A percentile compares a stretch with the other conserved stretches of the same genome.
Conservation (phyloP, 2,797 vertebrate species). For the Salarias fasciatus region DNA sequence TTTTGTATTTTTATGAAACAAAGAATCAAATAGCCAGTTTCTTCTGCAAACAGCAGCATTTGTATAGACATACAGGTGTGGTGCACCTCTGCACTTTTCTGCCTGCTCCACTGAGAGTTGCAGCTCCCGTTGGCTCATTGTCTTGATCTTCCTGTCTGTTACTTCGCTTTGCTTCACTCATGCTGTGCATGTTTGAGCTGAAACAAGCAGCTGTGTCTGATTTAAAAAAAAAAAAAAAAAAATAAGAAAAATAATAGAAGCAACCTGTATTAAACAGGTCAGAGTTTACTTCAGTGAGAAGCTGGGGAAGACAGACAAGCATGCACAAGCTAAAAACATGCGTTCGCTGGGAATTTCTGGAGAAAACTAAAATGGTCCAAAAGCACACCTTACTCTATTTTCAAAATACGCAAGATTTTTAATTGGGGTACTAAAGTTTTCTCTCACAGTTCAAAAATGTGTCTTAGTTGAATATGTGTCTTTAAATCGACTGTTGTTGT, state of each 20-base stretch:
- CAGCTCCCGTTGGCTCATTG: slow-evolving; percentile 15
- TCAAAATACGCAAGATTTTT: no score
- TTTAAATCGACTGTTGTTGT: no score
- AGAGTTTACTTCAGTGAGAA: background rate
- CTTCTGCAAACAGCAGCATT: background rate
- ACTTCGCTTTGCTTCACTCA: slow-evolving; percentile 18
- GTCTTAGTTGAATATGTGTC: no score
- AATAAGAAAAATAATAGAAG: background rate
- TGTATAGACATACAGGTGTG: slow-evolving; percentile 1
- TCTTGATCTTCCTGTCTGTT: slow-evolving; percentile 21
- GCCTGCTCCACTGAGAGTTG: slow-evolving; percentile 1
- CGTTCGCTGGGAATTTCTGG: background rate
- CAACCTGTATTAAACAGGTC: background rate
- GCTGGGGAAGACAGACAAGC: slow-evolving; percentile 2
- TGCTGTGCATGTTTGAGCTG: background rate
- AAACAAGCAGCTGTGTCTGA: background rate
- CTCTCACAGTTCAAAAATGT: no score
- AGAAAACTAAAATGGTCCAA: no score
- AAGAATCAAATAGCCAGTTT: background rate
- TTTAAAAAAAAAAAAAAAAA: background rate
- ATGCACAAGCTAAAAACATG: background rate
- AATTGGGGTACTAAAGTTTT: no score
- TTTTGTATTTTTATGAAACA: no score
- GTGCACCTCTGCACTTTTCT: slow-evolving; percentile 1
- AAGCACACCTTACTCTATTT: no score